These are phyloP conservation scores for Heliocidaris erythrogramma DNA, from an alignment of 35 echinoderm and acorn worm species.

Conservation along the genomic window DNA sequence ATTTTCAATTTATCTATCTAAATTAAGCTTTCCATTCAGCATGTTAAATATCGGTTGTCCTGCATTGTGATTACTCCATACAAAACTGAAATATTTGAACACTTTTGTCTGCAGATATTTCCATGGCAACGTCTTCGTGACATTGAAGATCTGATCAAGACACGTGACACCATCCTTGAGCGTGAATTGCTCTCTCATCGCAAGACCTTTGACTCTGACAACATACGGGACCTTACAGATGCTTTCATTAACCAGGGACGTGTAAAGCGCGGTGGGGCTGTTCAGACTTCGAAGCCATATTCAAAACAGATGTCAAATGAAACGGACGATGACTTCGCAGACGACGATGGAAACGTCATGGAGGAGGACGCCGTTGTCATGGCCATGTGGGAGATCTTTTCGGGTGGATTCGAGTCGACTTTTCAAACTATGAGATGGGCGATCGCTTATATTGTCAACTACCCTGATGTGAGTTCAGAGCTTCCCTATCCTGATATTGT, in stretches of 20 bases:
- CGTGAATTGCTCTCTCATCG: constrained; percentile 70
- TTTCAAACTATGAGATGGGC: constrained; percentile 81
- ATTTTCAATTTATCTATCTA: too few relatives aligned
- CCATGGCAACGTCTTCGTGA: constrained; percentile 66
- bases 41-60: too few relatives aligned
- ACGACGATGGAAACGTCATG: constrained; percentile 20
- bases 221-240: constrained; percentile 85
- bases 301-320: neutral
- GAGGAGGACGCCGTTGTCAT: constrained; percentile 84
- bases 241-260: constrained; percentile 50
- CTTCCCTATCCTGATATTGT: too few relatives aligned
- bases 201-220: constrained; percentile 56
- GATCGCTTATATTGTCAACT: constrained; percentile 63
- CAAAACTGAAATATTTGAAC: neutral
- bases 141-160: constrained; percentile 66
- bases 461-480: neutral
- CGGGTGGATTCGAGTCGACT: constrained; percentile 86
- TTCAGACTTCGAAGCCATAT: neutral
- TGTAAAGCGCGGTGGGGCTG: too few relatives aligned
- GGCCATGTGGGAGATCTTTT: constrained; percentile 88
- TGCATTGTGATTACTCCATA: too few relatives aligned
- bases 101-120: too few relatives aligned
- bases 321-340: constrained; percentile 33
- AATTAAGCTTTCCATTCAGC: too few relatives aligned
- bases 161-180: constrained; percentile 68